Conservation (phyloP, 2,888 invertebrate species). For the Drosophila trichaetosa region DNA sequence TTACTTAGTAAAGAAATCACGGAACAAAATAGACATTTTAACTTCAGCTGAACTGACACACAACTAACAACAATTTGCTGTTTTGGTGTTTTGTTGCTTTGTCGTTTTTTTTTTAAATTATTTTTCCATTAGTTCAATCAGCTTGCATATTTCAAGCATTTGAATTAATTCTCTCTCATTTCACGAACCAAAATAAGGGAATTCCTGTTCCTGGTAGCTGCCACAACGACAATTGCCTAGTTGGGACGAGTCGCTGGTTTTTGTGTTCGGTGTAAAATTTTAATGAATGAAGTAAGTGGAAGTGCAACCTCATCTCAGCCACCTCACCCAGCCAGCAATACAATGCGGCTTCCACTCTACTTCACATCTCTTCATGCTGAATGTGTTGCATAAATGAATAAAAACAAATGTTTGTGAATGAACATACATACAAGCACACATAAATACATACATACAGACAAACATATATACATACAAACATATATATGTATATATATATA, state of each 20-base stretch:
- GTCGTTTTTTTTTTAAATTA: not conserved
- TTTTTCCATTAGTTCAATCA: not conserved
- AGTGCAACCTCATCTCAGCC: not conserved
- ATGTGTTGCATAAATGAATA: slow-evolving; percentile 14
- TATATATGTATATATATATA: not conserved
- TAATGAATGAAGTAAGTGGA: not conserved
- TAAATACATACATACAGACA: not conserved
- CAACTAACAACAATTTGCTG: not conserved
- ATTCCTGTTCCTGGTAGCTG: not conserved
- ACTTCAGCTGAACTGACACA: not conserved
- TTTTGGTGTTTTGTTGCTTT: not conserved
- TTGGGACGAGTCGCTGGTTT: not conserved
- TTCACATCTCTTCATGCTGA: not conserved
- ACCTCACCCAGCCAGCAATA: slow-evolving; percentile 5
- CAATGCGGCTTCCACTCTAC: slow-evolving; percentile 7
- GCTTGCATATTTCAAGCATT: not conserved
- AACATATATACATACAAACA: not conserved
- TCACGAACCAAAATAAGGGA: not conserved
- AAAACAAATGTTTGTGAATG: slow-evolving; percentile 18
- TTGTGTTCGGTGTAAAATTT: not conserved
- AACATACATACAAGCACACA: not conserved
- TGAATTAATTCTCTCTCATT: not conserved
- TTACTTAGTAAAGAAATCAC: not conserved
- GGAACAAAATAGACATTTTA: not conserved
- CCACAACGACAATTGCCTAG: not conserved